Evolutionary conservation across 2,888 invertebrate species (phyloP).

Genomic region (Vanessa cardui): DNA sequence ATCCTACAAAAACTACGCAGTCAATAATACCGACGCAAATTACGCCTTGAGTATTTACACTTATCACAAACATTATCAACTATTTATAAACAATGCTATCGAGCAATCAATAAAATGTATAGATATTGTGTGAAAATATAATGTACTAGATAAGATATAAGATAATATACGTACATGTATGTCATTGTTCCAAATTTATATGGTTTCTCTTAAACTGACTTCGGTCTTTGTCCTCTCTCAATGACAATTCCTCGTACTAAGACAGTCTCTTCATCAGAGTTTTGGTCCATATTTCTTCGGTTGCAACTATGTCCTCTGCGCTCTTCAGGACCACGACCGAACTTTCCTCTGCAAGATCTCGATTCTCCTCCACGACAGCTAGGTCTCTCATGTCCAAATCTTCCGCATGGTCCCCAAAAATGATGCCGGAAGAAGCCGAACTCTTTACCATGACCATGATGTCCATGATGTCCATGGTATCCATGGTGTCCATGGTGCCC

Average conservation of each 20-base stretch:
- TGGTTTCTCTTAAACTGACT: conserved; percentile 21
- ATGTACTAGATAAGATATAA: not conserved
- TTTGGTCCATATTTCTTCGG: not conserved
- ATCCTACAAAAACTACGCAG: too few relatives aligned
- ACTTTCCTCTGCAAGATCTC: conserved; percentile 10
- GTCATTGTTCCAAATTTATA: not conserved
- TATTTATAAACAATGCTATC: not conserved
- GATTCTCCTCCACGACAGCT: conserved; percentile 2
- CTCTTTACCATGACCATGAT: conserved; percentile 25
- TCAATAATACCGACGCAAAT: too few relatives aligned
- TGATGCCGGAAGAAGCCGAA: conserved; percentile 13
- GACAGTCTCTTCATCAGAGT: conserved; percentile 13
- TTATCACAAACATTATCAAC: not conserved
- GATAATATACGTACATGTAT: not conserved
- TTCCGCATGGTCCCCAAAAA: conserved; percentile 14
- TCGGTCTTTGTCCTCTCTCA: conserved; percentile 19
- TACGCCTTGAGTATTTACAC: too few relatives aligned
- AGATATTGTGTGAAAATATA: not conserved
- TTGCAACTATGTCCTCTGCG: not conserved
- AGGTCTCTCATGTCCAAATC: conserved; percentile 3
- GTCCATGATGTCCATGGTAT: conserved; percentile 22
- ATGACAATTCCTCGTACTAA: conserved; percentile 30
- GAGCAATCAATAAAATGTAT: not conserved
- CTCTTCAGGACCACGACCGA: conserved; percentile 9
- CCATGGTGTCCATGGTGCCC: conserved; percentile 29